Percentiles rank a stretch among this genome's conserved stretches.
Evolutionary conservation across 2,888 invertebrate genomes (phyloP).

Genomic region (Panopea generosa): DNA sequence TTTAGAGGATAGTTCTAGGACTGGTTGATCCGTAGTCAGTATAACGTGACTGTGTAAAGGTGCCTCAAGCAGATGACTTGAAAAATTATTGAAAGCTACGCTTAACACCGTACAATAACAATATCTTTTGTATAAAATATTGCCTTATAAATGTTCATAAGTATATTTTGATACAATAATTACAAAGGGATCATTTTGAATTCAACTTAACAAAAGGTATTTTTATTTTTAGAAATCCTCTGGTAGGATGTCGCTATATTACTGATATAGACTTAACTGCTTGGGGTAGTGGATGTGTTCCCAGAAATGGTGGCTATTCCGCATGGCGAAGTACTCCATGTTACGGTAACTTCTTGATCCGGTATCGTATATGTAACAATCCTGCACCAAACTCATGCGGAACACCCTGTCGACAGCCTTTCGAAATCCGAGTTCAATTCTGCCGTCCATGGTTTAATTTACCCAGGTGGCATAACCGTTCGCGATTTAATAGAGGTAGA

Average conservation of each 20-base stretch:
- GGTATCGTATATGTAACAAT: conserved; percentile 35
- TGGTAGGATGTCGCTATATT: conserved; percentile 33
- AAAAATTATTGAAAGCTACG: no score
- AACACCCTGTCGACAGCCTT: conserved; percentile 25
- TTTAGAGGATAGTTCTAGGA: no score
- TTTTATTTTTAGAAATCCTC: conserved; percentile 24
- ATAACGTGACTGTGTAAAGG: no score
- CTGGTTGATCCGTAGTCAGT: no score
- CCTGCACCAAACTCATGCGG: conserved; percentile 45
- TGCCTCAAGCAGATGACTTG: no score
- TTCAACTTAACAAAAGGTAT: no score
- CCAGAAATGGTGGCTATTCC: conserved; percentile 48
- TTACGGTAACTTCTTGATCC: conserved; percentile 17
- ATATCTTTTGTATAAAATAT: no score
- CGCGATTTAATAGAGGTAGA: not conserved
- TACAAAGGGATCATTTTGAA: no score
- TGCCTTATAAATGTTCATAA: no score
- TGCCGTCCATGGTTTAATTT: conserved; percentile 6
- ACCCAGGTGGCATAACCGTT: not conserved
- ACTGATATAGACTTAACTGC: conserved; percentile 30
- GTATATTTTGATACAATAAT: no score
- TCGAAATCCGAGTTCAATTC: conserved; percentile 12
- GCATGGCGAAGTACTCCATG: conserved; percentile 31
- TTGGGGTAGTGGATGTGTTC: conserved; percentile 30
- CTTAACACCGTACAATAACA: no score